A percentile compares a stretch with the other conserved stretches of the same genome.
These are phyloP conservation scores for Distichodus sexfasciatus DNA, from an alignment of 2,797 vertebrate species.

Conservation along the genomic window DNA sequence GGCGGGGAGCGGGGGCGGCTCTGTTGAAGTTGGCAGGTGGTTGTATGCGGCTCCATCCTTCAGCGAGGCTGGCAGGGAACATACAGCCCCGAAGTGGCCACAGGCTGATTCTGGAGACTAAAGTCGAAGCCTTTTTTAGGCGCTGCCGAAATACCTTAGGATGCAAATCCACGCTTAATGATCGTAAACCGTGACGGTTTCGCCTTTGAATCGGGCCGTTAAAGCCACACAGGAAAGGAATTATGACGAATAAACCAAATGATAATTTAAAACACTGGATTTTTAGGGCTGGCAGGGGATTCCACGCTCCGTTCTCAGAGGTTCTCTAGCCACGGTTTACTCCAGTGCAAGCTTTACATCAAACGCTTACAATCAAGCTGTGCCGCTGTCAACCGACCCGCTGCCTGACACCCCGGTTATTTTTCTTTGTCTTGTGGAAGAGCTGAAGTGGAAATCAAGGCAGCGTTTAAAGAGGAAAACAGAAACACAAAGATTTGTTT, in stretches of 20 bases:
- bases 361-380: not conserved
- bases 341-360: not conserved
- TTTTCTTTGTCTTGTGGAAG: not conserved
- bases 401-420: not conserved
- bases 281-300: not conserved
- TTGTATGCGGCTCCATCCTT: not conserved
- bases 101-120: no score
- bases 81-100: no score
- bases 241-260: not conserved
- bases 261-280: not conserved
- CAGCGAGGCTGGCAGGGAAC: no score
- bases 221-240: not conserved
- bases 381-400: not conserved
- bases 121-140: no score
- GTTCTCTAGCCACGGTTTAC: not conserved
- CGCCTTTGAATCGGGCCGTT: not conserved
- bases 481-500: not conserved
- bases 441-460: conserved; percentile 1
- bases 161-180: no score
- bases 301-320: not conserved
- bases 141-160: no score
- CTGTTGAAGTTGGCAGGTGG: not conserved
- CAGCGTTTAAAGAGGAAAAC: not conserved
- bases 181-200: not conserved
- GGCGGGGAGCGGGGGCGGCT: not conserved